Conservation (phyloP, 2,888 invertebrate genomes). For the Hypomecis atomaria region DNA sequence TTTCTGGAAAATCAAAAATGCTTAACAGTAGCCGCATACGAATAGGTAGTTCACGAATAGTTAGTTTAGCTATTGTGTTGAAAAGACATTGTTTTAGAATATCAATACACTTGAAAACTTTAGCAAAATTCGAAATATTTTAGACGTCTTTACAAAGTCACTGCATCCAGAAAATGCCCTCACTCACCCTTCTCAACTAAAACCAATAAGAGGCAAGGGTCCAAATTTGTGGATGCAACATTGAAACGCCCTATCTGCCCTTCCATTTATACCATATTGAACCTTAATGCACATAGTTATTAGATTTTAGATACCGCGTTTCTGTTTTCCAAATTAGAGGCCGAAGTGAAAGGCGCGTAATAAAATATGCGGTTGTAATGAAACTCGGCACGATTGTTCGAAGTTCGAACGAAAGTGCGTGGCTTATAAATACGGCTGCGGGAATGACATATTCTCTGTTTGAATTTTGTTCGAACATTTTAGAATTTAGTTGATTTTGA, state of each 20-base stretch:
- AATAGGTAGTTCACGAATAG: neutral
- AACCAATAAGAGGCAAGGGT: constrained; percentile 82
- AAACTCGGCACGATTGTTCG: constrained; percentile 28
- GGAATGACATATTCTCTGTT: constrained; percentile 1
- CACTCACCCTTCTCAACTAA: constrained; percentile 75
- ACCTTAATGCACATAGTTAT: constrained; percentile 36
- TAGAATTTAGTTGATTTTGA: neutral
- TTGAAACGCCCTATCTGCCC: constrained; percentile 69
- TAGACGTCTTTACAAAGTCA: constrained; percentile 69
- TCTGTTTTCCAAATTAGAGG: constrained; percentile 53
- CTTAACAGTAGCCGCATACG: too few species aligned
- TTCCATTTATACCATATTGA: constrained; percentile 42
- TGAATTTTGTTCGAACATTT: too few species aligned
- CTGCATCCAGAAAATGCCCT: constrained; percentile 56
- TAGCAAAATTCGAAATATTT: constrained; percentile 8
- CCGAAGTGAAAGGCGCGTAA: constrained; percentile 62
- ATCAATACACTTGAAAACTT: constrained; percentile 2
- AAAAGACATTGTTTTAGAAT: neutral
- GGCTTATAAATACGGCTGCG: constrained; percentile 1
- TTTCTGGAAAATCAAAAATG: too few species aligned
- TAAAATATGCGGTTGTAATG: constrained; percentile 49
- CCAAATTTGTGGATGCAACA: constrained; percentile 56
- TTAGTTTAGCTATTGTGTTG: neutral
- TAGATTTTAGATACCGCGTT: constrained; percentile 44
- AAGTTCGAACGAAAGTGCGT: constrained; percentile 12